Evolutionary conservation across 2,797 vertebrate species (phyloP).

Genomic region (Gastrophryne carolinensis): DNA sequence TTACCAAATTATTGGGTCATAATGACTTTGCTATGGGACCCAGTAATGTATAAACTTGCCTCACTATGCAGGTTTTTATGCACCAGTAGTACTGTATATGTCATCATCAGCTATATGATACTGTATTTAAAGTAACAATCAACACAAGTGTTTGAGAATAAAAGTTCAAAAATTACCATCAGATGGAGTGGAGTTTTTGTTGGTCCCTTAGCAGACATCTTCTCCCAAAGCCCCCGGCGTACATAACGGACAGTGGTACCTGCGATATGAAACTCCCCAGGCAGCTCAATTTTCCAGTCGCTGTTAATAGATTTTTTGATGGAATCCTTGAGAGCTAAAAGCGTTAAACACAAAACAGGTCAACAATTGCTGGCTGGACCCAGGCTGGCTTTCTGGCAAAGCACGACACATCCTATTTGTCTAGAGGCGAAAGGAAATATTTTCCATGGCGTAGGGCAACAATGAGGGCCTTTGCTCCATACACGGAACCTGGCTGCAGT

Average conservation of each 20-base stretch:
- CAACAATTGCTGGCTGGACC: not conserved
- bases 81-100: too few relatives aligned
- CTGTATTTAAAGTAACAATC: too few relatives aligned
- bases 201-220: slow-evolving; percentile 96
- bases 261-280: slow-evolving; percentile 94
- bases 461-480: not conserved
- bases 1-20: too few relatives aligned
- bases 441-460: slow-evolving; percentile 29
- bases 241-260: slow-evolving; percentile 94
- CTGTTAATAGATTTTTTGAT: slow-evolving; percentile 93
- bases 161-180: slow-evolving; percentile 94
- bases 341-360: slow-evolving; percentile 18
- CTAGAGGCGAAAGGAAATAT: slow-evolving; percentile 14
- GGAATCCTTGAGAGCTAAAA: slow-evolving; percentile 90
- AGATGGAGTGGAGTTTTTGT: slow-evolving; percentile 89
- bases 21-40: too few relatives aligned
- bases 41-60: too few relatives aligned
- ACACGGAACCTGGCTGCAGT: not conserved
- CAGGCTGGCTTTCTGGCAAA: not conserved
- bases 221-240: slow-evolving; percentile 94
- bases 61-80: too few relatives aligned
- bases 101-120: too few relatives aligned
- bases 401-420: slow-evolving; percentile 4
- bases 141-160: too few relatives aligned
- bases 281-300: slow-evolving; percentile 98